These are phyloP conservation scores for Synergus itoensis DNA, from an alignment of 2,888 invertebrate genomes.

Conservation along the genomic window DNA sequence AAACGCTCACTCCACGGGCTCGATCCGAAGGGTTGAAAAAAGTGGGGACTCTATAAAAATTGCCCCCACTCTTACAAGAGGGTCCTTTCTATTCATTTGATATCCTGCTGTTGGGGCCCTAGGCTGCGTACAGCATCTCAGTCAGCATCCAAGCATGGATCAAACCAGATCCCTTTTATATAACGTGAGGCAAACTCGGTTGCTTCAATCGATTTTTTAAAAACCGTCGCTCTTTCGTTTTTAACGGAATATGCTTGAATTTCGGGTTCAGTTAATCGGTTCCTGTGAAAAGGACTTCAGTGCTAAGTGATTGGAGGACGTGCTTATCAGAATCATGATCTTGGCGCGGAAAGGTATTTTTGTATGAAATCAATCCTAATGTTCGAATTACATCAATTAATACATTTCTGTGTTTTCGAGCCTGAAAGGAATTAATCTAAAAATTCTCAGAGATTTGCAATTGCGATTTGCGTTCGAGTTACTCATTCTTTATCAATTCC, in stretches of 20 bases:
- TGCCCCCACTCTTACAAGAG: conserved; percentile 64
- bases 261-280: not conserved
- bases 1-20: conserved; percentile 46
- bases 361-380: not conserved
- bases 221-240: not conserved
- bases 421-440: not conserved
- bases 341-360: conserved; percentile 30
- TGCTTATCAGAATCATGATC: conserved; percentile 4
- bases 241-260: not conserved
- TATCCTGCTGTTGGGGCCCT: conserved; percentile 71
- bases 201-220: conserved; percentile 29
- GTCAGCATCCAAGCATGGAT: conserved; percentile 77
- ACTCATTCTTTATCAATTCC: no score
- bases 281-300: not conserved
- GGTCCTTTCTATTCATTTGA: conserved; percentile 77
- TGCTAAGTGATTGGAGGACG: conserved; percentile 22
- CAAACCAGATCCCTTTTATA: conserved; percentile 60
- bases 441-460: not conserved
- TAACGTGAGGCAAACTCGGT: conserved; percentile 16
- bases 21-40: conserved; percentile 51
- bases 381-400: not conserved
- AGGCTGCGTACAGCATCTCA: conserved; percentile 63
- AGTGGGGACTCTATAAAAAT: conserved; percentile 66
- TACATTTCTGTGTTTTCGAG: not conserved
- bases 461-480: no score